Conservation (phyloP, 2,888 invertebrate genomes). For the Phengaris alcon region DNA sequence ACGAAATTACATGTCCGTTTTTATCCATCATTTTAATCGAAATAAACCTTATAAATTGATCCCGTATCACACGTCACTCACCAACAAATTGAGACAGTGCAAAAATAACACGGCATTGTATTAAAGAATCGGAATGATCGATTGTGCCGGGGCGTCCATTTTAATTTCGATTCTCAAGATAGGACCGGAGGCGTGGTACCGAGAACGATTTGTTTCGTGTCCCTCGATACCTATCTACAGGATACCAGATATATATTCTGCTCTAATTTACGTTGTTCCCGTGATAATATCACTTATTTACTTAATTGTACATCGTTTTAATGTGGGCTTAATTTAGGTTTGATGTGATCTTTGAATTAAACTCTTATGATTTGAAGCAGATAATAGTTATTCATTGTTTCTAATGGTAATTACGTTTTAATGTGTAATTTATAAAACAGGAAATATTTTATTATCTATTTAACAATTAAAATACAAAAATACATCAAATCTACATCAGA, state of each 20-base stretch:
- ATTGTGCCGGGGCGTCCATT: conserved; percentile 74
- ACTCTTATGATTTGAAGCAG: not conserved
- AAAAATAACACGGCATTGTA: conserved; percentile 72
- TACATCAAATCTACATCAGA: not conserved
- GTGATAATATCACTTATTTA: conserved; percentile 17
- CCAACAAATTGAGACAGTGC: conserved; percentile 72
- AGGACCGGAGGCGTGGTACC: conserved; percentile 70
- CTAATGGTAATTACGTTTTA: not conserved
- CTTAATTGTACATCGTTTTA: conserved; percentile 19
- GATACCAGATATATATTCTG: conserved; percentile 35
- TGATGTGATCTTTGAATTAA: conserved; percentile 7
- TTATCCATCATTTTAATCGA: conserved; percentile 44
- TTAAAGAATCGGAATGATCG: conserved; percentile 77
- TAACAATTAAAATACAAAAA: not conserved
- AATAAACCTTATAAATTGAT: conserved; percentile 56
- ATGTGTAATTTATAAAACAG: not conserved
- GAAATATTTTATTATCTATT: not conserved
- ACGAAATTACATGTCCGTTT: conserved; percentile 36
- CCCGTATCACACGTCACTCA: conserved; percentile 63
- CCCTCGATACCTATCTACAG: conserved; percentile 58
- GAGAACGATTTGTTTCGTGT: conserved; percentile 75
- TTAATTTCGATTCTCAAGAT: conserved; percentile 76
- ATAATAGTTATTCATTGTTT: not conserved
- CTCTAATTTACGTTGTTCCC: conserved; percentile 27
- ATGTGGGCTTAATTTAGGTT: not conserved